Evolutionary conservation across 1,140 invertebrate genomes (phyloP).

Genomic region (Nylanderia fulva): DNA sequence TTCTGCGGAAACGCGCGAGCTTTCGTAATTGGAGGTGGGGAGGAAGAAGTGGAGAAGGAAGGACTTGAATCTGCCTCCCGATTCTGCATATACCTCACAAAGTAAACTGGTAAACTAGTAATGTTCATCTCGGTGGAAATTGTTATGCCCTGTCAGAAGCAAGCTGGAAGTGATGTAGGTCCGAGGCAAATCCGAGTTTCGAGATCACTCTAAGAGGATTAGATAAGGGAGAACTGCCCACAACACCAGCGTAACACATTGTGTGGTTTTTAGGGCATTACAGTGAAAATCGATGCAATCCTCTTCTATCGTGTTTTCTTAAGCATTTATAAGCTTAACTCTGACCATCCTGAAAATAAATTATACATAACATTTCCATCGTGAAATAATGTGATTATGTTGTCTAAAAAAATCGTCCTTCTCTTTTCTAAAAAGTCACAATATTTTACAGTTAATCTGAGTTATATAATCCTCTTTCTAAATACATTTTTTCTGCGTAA

Average conservation of each 20-base stretch:
- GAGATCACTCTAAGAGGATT: constrained; percentile 49
- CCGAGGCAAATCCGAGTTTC: constrained; percentile 50
- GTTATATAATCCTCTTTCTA: background rate
- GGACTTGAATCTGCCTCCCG: constrained; percentile 44
- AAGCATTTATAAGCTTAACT: background rate
- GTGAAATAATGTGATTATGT: background rate
- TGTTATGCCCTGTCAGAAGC: constrained; percentile 56
- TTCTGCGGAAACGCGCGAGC: constrained; percentile 50
- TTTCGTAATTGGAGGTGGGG: constrained; percentile 53
- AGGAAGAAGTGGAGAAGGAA: constrained; percentile 26
- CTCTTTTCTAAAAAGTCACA: background rate
- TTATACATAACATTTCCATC: background rate
- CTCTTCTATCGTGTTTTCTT: background rate
- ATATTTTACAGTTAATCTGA: background rate
- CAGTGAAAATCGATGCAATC: constrained; percentile 25
- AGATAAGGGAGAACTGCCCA: constrained; percentile 40
- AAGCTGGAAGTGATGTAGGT: constrained; percentile 37
- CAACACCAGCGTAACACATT: constrained; percentile 6
- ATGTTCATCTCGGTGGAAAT: constrained; percentile 60
- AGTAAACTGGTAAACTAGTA: constrained; percentile 56
- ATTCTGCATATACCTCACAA: constrained; percentile 43
- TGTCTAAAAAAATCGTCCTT: background rate
- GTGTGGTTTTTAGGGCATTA: constrained; percentile 26
- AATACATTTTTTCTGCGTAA: background rate
- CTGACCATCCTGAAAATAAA: background rate